phyloP scores from a whole-genome alignment of 1,140 invertebrate species.

The Orussus abietinus region DNA sequence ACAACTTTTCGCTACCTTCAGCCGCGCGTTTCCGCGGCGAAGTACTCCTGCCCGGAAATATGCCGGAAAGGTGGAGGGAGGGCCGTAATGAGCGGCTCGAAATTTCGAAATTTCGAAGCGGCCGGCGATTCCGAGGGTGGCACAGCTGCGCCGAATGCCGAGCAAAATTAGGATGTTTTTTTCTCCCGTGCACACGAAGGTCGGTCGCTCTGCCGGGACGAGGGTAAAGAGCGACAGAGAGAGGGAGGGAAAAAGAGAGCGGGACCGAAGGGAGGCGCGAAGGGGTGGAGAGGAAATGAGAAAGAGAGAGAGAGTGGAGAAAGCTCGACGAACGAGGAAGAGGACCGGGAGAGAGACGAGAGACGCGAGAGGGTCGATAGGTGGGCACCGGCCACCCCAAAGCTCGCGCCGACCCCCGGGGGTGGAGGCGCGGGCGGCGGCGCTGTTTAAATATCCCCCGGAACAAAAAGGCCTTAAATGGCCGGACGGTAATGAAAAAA shows the following conservation, averaged over 20 bases:
- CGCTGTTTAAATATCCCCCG: conserved; percentile 42
- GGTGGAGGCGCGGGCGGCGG: conserved; percentile 23
- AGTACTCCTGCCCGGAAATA: too few relatives aligned
- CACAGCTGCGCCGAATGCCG: conserved; percentile 42
- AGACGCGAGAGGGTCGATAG: conserved; percentile 42
- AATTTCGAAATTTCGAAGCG: conserved; percentile 32
- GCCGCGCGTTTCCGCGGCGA: too few relatives aligned
- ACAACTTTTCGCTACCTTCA: too few relatives aligned
- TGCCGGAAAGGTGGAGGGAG: too few relatives aligned
- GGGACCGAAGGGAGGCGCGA: too few relatives aligned
- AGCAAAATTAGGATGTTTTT: conserved; percentile 40
- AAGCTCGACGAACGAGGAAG: conserved; percentile 9
- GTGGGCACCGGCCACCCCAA: conserved; percentile 36
- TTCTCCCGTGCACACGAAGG: conserved; percentile 27
- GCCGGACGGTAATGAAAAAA: too few relatives aligned
- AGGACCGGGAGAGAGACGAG: conserved; percentile 12
- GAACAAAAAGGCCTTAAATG: too few relatives aligned
- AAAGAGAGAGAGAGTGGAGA: conserved; percentile 18
- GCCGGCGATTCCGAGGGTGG: conserved; percentile 31
- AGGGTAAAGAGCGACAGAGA: conserved; percentile 7
- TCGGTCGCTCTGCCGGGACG: conserved; percentile 27
- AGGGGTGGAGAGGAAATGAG: too few relatives aligned
- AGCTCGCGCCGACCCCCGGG: conserved; percentile 27
- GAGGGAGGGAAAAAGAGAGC: conserved; percentile 16
- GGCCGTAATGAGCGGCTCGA: too few relatives aligned